Base-by-base conservation (phyloP, 2,888 invertebrate genomes). In the Rhagophthalmus giganteus region DNA sequence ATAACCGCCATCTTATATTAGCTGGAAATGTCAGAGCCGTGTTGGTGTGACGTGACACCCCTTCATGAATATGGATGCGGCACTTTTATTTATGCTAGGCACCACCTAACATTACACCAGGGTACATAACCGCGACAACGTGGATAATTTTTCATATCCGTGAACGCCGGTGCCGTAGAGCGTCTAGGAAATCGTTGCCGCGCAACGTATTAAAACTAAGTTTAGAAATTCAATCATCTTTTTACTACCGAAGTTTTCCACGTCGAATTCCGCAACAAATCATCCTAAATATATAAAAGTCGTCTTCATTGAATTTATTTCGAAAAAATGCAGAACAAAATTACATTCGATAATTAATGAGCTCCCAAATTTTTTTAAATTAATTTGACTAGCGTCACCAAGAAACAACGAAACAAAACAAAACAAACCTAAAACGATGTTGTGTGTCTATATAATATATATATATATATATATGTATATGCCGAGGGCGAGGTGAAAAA, bases 1-100 rank as follows among this genome's bases (percentile, higher is more conserved):
- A 69, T 70, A 69, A 69, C 63, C 67, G 69, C 68, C 69, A 70
- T 70, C 66, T 69, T 67, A 67, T 66, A 65, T 69, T 67, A 67
- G 68, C 66, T 68, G 65, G 67, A 69, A 68, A 66, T 64, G 68
- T 65, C 67, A 60, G 59, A 62, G 64, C 58, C 48, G 55, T 45
- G 54, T 56, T 51, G 54, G 56, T 46, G 58, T 65, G 65, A 64
- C 65, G 62, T 61, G 60, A 54, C 58, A 54, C 57, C 60, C 57
- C 50, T 58, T 60, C 67, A 67, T 69, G 69, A 68, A 68, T 69
- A 68, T 68, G 68, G 64, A 68, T 67, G 58, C 55, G 53, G 49
- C 59, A 50, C 57, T 57, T 59, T 54, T 57, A 55, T 58, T 60
- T 58, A 56, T 57, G 58, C 57, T 38, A 34, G 41, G 47, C 52